These are phyloP conservation scores for Varecia variegata DNA, from an alignment of 2,797 vertebrate species.

Conservation along the genomic window DNA sequence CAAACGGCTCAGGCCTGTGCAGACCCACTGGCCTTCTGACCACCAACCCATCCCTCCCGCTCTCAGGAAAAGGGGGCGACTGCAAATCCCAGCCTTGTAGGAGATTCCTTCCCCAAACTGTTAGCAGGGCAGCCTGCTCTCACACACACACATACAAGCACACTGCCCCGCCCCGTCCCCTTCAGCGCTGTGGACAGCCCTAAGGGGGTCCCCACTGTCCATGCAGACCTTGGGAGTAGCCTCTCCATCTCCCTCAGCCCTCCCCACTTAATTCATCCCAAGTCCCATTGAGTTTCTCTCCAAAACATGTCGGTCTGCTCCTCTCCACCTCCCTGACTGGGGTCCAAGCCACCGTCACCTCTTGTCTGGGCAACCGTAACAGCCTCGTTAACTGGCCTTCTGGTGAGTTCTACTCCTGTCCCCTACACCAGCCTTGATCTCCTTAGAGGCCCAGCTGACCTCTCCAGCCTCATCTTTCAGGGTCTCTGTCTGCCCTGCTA, in stretches of 20 bases:
- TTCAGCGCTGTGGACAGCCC: neutral
- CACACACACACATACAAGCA: neutral
- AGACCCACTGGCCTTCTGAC: neutral
- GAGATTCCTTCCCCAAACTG: neutral
- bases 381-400: neutral
- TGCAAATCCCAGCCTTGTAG: neutral
- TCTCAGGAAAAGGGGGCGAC: neutral
- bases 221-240: neutral
- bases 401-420: fast-evolving
- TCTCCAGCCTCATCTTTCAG: neutral
- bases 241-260: neutral
- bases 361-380: neutral
- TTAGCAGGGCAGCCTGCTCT: neutral
- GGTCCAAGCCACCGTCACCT: neutral
- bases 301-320: neutral
- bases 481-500: neutral
- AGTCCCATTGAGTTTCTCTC: neutral
- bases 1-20: neutral
- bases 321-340: neutral
- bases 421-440: neutral
- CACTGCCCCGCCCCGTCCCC: fast-evolving
- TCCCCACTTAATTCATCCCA: neutral
- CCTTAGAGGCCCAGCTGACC: neutral
- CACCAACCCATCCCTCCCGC: neutral
- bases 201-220: neutral